Percentiles rank a stretch among this genome's conserved stretches.
These are phyloP conservation scores for Apocheima hispidaria DNA, from an alignment of 2,888 invertebrate genomes.

Conservation along the genomic window DNA sequence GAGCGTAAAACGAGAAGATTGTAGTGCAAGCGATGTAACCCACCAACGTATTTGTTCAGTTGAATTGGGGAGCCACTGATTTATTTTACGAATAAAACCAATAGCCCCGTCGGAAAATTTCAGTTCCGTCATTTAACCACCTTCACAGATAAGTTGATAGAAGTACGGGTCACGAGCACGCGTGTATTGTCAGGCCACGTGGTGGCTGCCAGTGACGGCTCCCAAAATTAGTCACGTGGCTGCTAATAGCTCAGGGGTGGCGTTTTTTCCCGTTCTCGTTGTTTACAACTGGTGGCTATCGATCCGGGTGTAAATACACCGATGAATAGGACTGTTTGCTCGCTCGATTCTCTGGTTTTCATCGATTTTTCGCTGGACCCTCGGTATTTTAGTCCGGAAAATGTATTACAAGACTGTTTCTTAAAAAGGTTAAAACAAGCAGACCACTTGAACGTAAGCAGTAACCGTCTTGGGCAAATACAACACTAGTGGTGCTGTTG, in stretches of 20 bases:
- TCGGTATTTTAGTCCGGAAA: not conserved
- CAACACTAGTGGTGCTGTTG: not conserved
- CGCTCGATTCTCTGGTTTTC: slow-evolving; percentile 71
- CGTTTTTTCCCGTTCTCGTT: slow-evolving; percentile 76
- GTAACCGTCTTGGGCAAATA: not conserved
- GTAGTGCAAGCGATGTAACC: slow-evolving; percentile 14
- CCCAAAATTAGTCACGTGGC: slow-evolving; percentile 85
- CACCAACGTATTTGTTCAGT: not conserved
- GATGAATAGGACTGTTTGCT: slow-evolving; percentile 70
- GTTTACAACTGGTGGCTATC: slow-evolving; percentile 84
- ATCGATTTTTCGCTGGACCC: slow-evolving; percentile 75
- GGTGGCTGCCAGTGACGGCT: slow-evolving; percentile 81
- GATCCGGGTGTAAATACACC: slow-evolving; percentile 72
- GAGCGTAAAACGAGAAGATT: slow-evolving; percentile 41
- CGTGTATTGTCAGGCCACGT: slow-evolving; percentile 63
- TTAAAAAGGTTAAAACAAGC: not conserved
- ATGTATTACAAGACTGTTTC: not conserved
- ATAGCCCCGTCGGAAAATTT: not conserved
- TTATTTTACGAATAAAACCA: not conserved
- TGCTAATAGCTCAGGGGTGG: slow-evolving; percentile 76
- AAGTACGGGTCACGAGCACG: slow-evolving; percentile 41
- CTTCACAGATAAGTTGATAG: slow-evolving; percentile 10
- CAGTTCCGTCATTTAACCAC: not conserved
- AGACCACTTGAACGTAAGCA: not conserved
- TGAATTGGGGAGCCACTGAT: not conserved